phyloP scores from a whole-genome alignment of 1,140 invertebrate species.

The Triops longicaudatus region DNA sequence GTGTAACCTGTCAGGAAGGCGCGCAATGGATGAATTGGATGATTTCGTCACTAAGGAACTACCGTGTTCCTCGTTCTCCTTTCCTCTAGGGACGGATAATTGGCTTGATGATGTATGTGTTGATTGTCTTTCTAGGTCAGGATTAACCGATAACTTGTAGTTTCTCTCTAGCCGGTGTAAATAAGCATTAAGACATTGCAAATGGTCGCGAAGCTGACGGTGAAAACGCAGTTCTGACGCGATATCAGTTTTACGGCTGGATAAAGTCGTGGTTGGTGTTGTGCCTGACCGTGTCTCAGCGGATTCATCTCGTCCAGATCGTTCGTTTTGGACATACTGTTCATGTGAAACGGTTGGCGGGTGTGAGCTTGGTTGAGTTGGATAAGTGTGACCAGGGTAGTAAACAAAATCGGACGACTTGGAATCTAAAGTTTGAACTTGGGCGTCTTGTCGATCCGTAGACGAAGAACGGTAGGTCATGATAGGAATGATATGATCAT shows the following conservation, averaged over 20 bases:
- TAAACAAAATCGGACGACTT: slow-evolving; percentile 4
- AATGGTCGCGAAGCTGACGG: neutral
- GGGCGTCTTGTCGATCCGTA: neutral
- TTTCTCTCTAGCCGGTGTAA: neutral
- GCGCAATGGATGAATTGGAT: neutral
- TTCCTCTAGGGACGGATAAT: neutral
- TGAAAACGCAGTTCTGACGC: neutral
- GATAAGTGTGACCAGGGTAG: neutral
- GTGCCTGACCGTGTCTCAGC: neutral
- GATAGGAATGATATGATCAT: neutral
- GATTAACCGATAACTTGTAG: neutral
- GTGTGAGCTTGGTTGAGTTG: neutral
- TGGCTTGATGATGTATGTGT: no score
- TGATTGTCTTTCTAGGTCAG: neutral
- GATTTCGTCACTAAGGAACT: neutral
- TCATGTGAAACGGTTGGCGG: neutral
- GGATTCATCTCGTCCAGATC: neutral
- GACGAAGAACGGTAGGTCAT: neutral
- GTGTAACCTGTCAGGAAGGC: neutral
- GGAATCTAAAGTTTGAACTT: neutral
- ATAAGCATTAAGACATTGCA: neutral
- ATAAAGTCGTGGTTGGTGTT: neutral
- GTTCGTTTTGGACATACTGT: no score
- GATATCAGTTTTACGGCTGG: neutral
- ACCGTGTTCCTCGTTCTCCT: neutral